Evolutionary conservation across 2,888 invertebrate species (phyloP), one percentile per base, ranked within the genome.

Genomic region (Eremobia ochroleuca): DNA sequence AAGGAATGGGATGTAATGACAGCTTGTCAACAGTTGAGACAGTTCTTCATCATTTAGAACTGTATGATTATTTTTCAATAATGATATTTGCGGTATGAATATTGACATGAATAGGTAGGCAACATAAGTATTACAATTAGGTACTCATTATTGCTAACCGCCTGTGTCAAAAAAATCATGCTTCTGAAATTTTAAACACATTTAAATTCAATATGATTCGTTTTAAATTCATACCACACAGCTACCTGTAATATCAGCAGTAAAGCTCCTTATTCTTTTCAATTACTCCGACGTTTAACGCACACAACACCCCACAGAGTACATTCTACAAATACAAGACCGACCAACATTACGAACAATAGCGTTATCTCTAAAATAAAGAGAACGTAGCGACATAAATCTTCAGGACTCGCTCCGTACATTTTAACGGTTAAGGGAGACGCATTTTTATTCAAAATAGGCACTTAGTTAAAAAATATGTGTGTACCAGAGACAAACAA

Each of bases 401-500:
- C 94, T 92, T 62, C 74, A 75, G 75, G 72, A 73, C 82, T 86
- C 88, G 81, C 81, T 95, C 93, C 94, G 92, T 95, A 94, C 94
- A 94, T 96, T 96, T 95, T 95, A 96, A 95, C 95, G 93, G 91
- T 88, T 88, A 89, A 89, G 93, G 92, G 92, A 95, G 95, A 94
- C 94, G 95, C 95, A 93, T 96, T 97, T 96, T 97, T 97, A 97
- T 97, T 97, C 94, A 96, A 97, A 96, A 92, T 92, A 96, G 94
- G 95, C 96, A 96, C 96, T 96, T 96, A 96, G 94, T 94, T 94
- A 94, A 95, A 96, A 97, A 97, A 97, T 96, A 96, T 96, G 96
- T 96, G 93, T 93, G 92, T 92, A 92, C 91, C 92, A 92, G 91
- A 93, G 94, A 96, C 96, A 96, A 96, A 94, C 92, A 94, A 94